Base-by-base conservation (phyloP, 1,140 invertebrate genomes). In the Saccostrea cuccullata region DNA sequence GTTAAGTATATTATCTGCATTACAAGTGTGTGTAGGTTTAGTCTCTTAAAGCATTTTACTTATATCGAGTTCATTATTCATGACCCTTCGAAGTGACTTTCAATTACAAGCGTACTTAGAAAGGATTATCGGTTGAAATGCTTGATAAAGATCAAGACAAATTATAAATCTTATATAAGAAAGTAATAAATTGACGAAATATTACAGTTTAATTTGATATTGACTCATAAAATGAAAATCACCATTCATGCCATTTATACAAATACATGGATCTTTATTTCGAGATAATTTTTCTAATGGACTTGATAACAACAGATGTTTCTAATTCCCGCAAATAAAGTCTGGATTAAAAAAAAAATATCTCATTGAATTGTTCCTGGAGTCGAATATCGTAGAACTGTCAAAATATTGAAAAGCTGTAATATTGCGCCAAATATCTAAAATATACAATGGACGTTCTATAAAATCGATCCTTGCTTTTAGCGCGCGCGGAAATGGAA, bases 401-500 rank as follows among this genome's bases (percentile, higher is more conserved):
- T 73, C 67, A 73, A 26, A 73, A 73, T 73, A 26, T 60, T 60
- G 58, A 17, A 60, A 60, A 60, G 13, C 8, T 17, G 58, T 13
- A 60, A 17, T 13, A 73, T 26, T 73, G 26, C 67, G 23, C 11
- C 23, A 73, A 12, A 23, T 30, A 30, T 26, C 67, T 23, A 6
- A 73, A 30, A 30, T 23, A 73, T 26, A 23, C 67, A 73, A 30
- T 73, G 67, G 23, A 23, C 23, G 23, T 73, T 23, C 23, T 20
- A n/a, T n/a, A 30, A 73, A 73, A 73, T 73, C 67, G 67, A 73
- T 30, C 6, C 26, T 30, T 13, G 12, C 67, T 30, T 23, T 26
- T 73, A 73, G 67, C 67, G 67, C 67, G 67, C 67, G 67, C 67
- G 67, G 23, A 73, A 73, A 23, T 23, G 67, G 67, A 73, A 73